Evolutionary conservation across 2,888 invertebrate genomes (phyloP), one percentile per base, ranked within the genome.

Genomic region (Pelosia muscerda): DNA sequence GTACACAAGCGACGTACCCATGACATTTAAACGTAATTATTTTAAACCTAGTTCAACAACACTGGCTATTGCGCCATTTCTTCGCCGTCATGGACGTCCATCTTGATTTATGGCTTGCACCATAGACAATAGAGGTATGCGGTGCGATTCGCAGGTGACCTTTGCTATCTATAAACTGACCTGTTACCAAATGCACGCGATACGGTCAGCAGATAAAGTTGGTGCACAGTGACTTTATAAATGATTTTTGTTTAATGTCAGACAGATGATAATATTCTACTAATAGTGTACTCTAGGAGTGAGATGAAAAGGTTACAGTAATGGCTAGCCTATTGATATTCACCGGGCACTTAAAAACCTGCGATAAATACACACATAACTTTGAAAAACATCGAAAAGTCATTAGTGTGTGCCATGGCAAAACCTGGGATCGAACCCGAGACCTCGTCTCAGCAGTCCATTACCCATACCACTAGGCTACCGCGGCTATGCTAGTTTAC

Each of bases 161-260:
- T 86, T 84, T 84, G 72, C 75, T 75, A 73, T 74, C 77, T 59
- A 49, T 61, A 71, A 58, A 31, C 19, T 55, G n/a, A 56, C 63
- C 67, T 76, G 74, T 86, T 86, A 74, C 79, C 80, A 85, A 86
- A 85, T 81, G 79, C 79, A 84, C 77, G 23, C 75, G 38, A 63
- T 38, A 79, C 60, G 19, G 67, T 63, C 56, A 59, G 67, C 77
- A 72, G 62, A 11, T n/a, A 49, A 49, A n/a, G 19, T 49, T 49
- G 49, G 9, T 49, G 8, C 8, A 53, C 23, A 65, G 15, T 65
- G n/a, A 19, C 53, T 22, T 22, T 53, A 2, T 11, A 10, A 53
- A 6, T 49, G 6, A 10, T 53, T 2, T 42, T 15, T 42, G 28
- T 4, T 28, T 2, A 28, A 28, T 28, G 6, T 2, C 28, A 28